Evolutionary conservation across 2,888 invertebrate genomes (phyloP), one percentile per base, ranked within the genome.

Genomic region (Callimorpha dominula): DNA sequence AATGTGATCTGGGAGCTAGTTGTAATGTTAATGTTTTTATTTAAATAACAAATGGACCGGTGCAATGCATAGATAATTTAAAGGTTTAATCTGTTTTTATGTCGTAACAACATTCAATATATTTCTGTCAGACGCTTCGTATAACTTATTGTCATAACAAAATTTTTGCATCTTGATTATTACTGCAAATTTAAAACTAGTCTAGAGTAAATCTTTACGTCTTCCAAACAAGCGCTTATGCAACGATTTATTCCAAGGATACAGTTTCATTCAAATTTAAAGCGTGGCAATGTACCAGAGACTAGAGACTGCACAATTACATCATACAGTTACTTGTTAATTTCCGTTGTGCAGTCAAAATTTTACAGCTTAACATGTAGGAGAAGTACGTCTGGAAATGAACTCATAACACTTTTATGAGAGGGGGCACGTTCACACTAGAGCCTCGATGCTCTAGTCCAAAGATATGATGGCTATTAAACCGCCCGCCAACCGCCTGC

Each of bases 331-430:
- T 70, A 68, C 74, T 79, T 83, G 85, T 81, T 83, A 83, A 83
- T 77, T 82, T 77, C 74, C 79, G 77, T 67, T 75, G 69, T 75
- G 78, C 81, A 85, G 83, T 85, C 85, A 83, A 78, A 79, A 85
- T 83, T 83, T 83, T 83, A 83, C 83, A 83, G 73, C 82, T 40
- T 75, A 77, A 72, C 77, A 75, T 85, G 74, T 72, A 67, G 74
- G 73, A 68, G 70, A 69, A 89, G 57, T 57, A 85, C 85, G 89
- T 86, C 90, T 90, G 85, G 86, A 90, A 92, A 94, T 93, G 93
- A 93, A 94, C 93, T 92, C 94, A 94, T 95, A 95, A 94, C 91
- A 93, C 85, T 94, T 95, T 95, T 94, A 95, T 90, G 93, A 91
- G 90, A 87, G 84, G 82, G 81, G 77, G 75, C 74, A 82, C 82